Base-by-base conservation (phyloP, 2,797 vertebrate genomes). In the Sebastes steindachneri region DNA sequence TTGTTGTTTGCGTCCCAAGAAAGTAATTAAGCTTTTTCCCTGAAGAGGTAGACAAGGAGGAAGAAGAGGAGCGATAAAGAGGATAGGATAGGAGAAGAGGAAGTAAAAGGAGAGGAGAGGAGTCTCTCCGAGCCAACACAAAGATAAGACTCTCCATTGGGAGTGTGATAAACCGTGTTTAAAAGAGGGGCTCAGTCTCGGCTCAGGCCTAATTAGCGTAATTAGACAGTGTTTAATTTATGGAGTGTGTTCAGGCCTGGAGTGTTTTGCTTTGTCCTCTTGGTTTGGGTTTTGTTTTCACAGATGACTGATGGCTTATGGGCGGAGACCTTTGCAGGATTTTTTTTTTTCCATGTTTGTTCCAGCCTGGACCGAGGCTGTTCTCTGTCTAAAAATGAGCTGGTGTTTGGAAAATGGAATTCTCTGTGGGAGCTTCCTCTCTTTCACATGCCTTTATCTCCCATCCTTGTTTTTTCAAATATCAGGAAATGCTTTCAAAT, bases 321-420 rank as follows among this genome's bases (percentile, higher is more conserved):
- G 86, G 78, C 1, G 69, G 77, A 77, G 67, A 79, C 60, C 48
- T 69, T 65, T 65, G 17, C 23, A 63, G 55, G 31, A 76, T 73
- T 76, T 79, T 75, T 78, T 78, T 79, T 73, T 79, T 78, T 75
- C 83, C 75, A 4, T 88, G 79, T 83, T 86, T 87, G 62, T 75
- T 75, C 66, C 63, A 53, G 68, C 58, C 35, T 68, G 59, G 71
- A 65, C 33, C 21, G 25, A 66, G 21, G 60, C 21, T 80, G 67
- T 78, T 79, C 71, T 80, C 63, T 23, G 17, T 65, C 26, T 72
- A 68, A 64, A 73, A 68, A n/a, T 68, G 55, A 67, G 29, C 35
- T 55, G 60, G 31, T 63, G 58, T 76, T 71, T 70, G 75, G 64
- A 80, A 75, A 75, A 59, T 74, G 15, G 21, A 79, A 23, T 53